Evolutionary conservation across 1,140 invertebrate species (phyloP).

Genomic region (Pogonognathellus flavescens): DNA sequence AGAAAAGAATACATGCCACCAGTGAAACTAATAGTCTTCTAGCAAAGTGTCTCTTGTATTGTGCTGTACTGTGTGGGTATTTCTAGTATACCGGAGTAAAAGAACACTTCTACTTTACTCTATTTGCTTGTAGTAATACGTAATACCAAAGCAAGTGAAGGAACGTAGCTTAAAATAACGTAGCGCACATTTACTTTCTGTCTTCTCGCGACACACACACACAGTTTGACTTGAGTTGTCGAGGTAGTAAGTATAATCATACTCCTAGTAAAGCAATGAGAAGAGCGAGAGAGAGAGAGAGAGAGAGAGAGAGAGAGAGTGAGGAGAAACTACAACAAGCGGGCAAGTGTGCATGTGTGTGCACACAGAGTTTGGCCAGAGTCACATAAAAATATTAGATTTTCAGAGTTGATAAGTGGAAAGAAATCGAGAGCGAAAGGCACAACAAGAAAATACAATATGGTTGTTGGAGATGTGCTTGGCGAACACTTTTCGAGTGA

Average conservation of each 20-base stretch:
- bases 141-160: slow-evolving; percentile 35
- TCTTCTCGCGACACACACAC: slow-evolving; percentile 28
- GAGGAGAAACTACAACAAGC: neutral
- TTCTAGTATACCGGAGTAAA: neutral
- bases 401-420: slow-evolving; percentile 67
- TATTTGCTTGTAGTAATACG: slow-evolving; percentile 12
- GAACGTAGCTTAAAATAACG: slow-evolving; percentile 7
- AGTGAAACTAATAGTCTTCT: slow-evolving; percentile 38
- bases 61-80: slow-evolving; percentile 3
- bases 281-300: no score
- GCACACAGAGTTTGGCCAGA: slow-evolving; percentile 45
- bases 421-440: slow-evolving; percentile 66
- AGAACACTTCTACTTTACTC: neutral
- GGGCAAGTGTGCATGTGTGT: slow-evolving; percentile 25
- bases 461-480: slow-evolving; percentile 53
- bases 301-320: no score
- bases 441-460: slow-evolving; percentile 58
- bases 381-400: slow-evolving; percentile 66
- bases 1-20: slow-evolving; percentile 17
- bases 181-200: neutral
- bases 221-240: slow-evolving; percentile 27
- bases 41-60: slow-evolving; percentile 33
- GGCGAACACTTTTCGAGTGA: slow-evolving; percentile 56
- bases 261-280: neutral
- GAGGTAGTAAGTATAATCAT: slow-evolving; percentile 3